phyloP scores from a whole-genome alignment of 2,113 vertebrate species.

The Actenoides hombroni region DNA sequence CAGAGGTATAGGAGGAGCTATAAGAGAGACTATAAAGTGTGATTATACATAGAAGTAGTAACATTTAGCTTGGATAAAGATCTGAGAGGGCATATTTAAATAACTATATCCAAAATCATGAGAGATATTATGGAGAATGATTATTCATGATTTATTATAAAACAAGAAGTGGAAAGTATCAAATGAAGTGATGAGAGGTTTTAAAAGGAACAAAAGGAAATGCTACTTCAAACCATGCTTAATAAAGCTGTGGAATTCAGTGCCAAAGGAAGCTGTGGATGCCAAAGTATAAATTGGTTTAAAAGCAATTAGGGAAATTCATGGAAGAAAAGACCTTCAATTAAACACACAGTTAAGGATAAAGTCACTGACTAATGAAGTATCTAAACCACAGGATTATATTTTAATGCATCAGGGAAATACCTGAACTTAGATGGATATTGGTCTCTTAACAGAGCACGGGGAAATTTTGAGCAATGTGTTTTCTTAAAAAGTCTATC shows the following conservation, averaged over 20 bases:
- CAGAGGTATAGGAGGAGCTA: not conserved
- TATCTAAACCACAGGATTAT: not conserved
- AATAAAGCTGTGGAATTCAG: conserved; percentile 18
- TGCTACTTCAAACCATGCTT: not conserved
- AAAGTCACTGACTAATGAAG: conserved; percentile 17
- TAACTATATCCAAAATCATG: not conserved
- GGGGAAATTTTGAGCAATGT: not conserved
- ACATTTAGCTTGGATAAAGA: not conserved
- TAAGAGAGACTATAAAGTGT: not conserved
- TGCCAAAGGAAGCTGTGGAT: conserved; percentile 35
- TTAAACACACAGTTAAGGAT: conserved; percentile 4
- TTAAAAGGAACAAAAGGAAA: conserved; percentile 7
- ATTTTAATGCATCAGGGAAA: not conserved
- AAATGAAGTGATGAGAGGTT: not conserved
- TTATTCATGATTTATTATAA: not conserved
- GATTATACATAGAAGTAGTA: not conserved
- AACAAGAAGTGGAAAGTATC: not conserved
- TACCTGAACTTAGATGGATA: not conserved
- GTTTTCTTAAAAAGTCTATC: not conserved
- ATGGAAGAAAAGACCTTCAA: not conserved
- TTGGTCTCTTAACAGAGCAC: not conserved
- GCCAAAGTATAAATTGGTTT: conserved; percentile 40
- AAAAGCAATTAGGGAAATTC: conserved; percentile 31
- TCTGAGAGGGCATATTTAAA: not conserved
- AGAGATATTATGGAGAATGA: not conserved